These are phyloP conservation scores for Atlantisia rogersi DNA, from an alignment of 2,113 vertebrate genomes.

Conservation along the genomic window DNA sequence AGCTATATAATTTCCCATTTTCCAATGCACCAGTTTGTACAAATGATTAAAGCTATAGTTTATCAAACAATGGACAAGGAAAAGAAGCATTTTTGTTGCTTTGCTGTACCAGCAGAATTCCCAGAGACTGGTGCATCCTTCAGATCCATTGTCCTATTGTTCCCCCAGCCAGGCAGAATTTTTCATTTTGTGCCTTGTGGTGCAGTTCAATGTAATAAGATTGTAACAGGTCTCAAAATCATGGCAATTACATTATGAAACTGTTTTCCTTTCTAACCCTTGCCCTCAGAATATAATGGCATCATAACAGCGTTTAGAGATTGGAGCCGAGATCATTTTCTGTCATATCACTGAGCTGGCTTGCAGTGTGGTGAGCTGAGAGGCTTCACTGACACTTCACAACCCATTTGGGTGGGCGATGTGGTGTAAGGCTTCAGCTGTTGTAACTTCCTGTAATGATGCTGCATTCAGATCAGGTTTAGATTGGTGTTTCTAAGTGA, in stretches of 20 bases:
- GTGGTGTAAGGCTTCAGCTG: neutral
- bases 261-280: conserved; percentile 26
- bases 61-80: neutral
- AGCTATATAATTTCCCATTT: neutral
- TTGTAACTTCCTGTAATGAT: neutral
- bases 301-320: neutral
- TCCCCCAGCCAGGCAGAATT: neutral
- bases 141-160: conserved; percentile 19
- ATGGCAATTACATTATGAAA: conserved; percentile 46
- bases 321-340: neutral
- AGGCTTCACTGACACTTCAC: neutral
- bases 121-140: neutral
- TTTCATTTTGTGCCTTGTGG: neutral
- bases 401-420: neutral
- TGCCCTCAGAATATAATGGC: conserved; percentile 33
- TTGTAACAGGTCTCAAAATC: conserved; percentile 42
- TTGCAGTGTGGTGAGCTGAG: neutral
- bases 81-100: neutral
- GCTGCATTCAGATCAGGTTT: neutral
- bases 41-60: neutral
- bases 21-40: neutral
- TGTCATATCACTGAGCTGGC: neutral
- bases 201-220: conserved; percentile 32
- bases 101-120: neutral
- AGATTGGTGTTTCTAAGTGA: neutral